Base-by-base conservation (phyloP, 2,888 invertebrate genomes). In the Stenichneumon culpator region DNA sequence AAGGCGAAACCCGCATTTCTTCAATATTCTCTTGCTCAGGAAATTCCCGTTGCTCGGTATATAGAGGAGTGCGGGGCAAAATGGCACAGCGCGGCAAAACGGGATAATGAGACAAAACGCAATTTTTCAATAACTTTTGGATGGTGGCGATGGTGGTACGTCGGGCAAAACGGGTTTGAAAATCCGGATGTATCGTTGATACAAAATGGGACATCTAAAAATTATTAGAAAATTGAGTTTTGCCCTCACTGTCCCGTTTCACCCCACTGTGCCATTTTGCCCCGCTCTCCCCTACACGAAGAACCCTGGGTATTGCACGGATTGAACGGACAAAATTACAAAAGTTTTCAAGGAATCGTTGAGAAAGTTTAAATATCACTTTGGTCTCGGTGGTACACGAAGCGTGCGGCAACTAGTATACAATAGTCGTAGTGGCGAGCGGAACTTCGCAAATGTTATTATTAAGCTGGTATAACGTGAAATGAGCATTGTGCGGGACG, bases 361-460 rank as follows among this genome's bases (percentile, higher is more conserved):
- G 52, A 60, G 39, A 74, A 74, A 75, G 69, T 83, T 67, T 65
- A 75, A 79, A 75, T 83, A 67, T 75, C 79, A 83, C 79, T 82
- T 82, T 82, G 82, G 19, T 52, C 67, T 16, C 52, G 36, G 25
- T 54, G 32, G 32, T 25, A 28, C 39, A 54, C 36, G 70, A 63
- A 16, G 28, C 19, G 19, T 11, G 6, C 19, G 5, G 25, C 16
- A 79, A 52, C 63, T 72, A 9, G n/a, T n/a, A 19, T 7, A 36
- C 11, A 19, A 74, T 9, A 82, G 50, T 65, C 50, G 50, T 9
- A 39, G 22, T 22, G 25, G 32, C 9, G 47, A n/a, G 22, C 36
- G 60, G 47, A 69, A 54, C 65, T 77, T 79, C 11, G 22, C 54
- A 52, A 82, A 82, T 44, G n/a, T 19, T 72, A 65, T 77, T 82